Evolutionary conservation across 2,113 vertebrate genomes (phyloP).

Genomic region (Tetrax tetrax): DNA sequence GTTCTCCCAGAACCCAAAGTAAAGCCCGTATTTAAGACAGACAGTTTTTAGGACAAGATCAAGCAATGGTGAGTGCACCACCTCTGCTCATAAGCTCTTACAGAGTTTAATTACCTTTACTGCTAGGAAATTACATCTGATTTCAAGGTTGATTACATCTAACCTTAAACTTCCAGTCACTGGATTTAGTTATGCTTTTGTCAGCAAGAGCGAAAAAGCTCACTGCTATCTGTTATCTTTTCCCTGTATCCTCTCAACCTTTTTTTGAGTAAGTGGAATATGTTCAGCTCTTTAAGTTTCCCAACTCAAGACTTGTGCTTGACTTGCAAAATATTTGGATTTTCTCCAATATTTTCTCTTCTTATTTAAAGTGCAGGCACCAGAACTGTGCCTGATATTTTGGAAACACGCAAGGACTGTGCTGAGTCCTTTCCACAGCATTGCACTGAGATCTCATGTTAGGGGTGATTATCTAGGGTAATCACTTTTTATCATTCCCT

Average conservation of each 20-base stretch:
- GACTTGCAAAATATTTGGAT: slow-evolving; percentile 1
- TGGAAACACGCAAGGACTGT: not conserved
- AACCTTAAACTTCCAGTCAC: slow-evolving; percentile 57
- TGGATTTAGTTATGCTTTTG: slow-evolving; percentile 47
- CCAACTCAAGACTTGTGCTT: not conserved
- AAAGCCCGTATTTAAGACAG: not conserved
- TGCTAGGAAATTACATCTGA: slow-evolving; percentile 29
- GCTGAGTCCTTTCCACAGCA: not conserved
- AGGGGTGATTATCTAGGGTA: not conserved
- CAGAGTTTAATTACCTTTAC: slow-evolving; percentile 49
- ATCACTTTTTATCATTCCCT: not conserved
- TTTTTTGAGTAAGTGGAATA: not conserved
- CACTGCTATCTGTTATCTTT: not conserved
- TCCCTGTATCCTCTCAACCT: not conserved
- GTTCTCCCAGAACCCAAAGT: not conserved
- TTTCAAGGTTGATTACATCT: slow-evolving; percentile 58
- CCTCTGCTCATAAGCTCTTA: not conserved
- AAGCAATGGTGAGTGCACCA: not conserved
- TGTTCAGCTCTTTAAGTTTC: not conserved
- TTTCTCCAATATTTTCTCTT: slow-evolving; percentile 5
- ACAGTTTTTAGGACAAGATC: not conserved
- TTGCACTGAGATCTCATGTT: not conserved
- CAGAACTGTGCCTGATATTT: not conserved
- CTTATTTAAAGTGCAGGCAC: not conserved
- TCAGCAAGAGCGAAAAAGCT: slow-evolving; percentile 40